These are phyloP conservation scores for Drosophila subpulchrella DNA, from an alignment of 1,140 invertebrate genomes.

Conservation along the genomic window DNA sequence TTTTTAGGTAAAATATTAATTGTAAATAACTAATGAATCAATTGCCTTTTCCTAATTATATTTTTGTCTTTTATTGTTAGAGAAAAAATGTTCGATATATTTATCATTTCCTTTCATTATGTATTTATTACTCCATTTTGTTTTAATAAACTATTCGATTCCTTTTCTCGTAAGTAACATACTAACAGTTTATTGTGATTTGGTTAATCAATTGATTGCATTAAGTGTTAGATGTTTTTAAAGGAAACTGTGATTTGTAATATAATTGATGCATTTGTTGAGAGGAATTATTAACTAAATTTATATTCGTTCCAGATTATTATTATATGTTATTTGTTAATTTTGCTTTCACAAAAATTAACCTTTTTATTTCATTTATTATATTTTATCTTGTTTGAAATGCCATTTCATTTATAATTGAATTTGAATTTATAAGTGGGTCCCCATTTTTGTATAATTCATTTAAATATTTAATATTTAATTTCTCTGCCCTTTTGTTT, in stretches of 20 bases:
- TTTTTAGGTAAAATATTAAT: background rate
- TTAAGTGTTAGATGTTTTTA: background rate
- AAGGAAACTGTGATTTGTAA: background rate
- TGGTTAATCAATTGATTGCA: background rate
- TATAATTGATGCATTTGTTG: background rate
- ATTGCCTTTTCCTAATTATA: background rate
- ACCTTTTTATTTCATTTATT: background rate
- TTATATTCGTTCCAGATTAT: no score
- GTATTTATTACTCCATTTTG: no score
- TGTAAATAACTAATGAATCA: no score
- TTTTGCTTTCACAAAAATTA: no score
- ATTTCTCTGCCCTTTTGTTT: slow-evolving; percentile 24
- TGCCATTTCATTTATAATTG: background rate
- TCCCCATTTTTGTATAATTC: background rate
- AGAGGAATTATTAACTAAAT: no score
- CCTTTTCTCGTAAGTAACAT: background rate
- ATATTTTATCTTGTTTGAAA: background rate
- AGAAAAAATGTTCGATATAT: background rate
- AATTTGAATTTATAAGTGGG: slow-evolving; percentile 2
- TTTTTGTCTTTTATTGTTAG: background rate
- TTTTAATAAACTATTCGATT: no score
- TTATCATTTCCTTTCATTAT: no score
- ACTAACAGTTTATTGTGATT: background rate
- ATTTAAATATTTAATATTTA: slow-evolving; percentile 16
- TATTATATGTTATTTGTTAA: no score